Evolutionary conservation across 2,888 invertebrate genomes (phyloP), one percentile per base, ranked within the genome.

Genomic region (Antitype chi): DNA sequence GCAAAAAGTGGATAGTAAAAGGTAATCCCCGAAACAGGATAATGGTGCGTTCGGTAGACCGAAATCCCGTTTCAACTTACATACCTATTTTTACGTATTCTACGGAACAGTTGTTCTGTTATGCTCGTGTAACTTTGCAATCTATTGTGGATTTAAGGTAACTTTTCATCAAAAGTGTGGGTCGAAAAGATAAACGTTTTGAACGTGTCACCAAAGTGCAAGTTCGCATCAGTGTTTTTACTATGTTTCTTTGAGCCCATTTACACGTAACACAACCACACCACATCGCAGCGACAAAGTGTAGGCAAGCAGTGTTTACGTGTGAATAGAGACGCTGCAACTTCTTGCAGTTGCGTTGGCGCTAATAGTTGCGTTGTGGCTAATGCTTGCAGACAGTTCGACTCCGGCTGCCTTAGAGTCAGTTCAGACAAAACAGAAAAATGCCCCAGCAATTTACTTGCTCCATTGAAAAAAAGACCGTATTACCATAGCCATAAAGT

Each of bases 21-120:
- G 78, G 81, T 87, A 88, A 86, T 86, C 73, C 74, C 71, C 60
- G 69, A 81, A 82, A 84, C 82, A 79, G 80, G 82, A 86, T 84
- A 88, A 86, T 86, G 76, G 81, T 81, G 69, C 76, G 71, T 80
- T 78, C 81, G 76, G 82, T 70, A 78, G 74, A 79, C 80, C 73
- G 68, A 76, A 80, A 82, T 78, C 75, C 74, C 73, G 59, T 78
- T 87, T 80, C 76, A 78, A 78, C 78, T 70, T 80, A 80, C 68
- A 68, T 73, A 59, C 70, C 60, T 85, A 69, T 76, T 78, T 74
- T 70, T 67, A 43, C 69, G 47, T 67, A 70, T 80, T 68, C 59
- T 66, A 82, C 63, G 68, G 25, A 17, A 79, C n/a, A 38, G 47
- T 53, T 69, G 28, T 76, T 71, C 49, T 60, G 23, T 62, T 66